These are phyloP conservation scores for Drosophila koepferae DNA, from an alignment of 2,888 invertebrate genomes.

Conservation along the genomic window DNA sequence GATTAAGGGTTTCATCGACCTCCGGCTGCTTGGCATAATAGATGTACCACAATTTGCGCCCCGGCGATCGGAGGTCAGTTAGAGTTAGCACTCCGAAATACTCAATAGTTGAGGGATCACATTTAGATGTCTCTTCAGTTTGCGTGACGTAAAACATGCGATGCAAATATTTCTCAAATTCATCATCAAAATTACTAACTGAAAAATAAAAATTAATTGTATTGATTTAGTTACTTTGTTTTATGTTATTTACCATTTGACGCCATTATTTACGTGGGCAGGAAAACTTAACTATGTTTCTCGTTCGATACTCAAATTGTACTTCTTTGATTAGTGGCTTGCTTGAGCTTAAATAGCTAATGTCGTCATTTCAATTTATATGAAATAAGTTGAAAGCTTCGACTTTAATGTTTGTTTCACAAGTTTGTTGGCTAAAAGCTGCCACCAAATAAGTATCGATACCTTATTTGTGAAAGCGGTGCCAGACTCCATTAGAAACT, in stretches of 20 bases:
- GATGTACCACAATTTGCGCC: conserved; percentile 66
- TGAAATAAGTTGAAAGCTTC: conserved; percentile 41
- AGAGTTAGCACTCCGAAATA: conserved; percentile 62
- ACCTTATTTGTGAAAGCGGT: background rate
- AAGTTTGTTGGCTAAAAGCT: conserved; percentile 24
- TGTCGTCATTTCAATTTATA: conserved; percentile 22
- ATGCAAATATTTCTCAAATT: conserved; percentile 47
- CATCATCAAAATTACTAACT: conserved; percentile 47
- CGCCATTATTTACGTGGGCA: conserved; percentile 15
- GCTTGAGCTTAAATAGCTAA: conserved; percentile 24
- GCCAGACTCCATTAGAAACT: background rate
- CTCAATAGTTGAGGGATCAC: conserved; percentile 47
- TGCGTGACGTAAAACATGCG: conserved; percentile 40
- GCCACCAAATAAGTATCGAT: conserved; percentile 16
- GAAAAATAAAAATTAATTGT: background rate
- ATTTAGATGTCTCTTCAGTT: conserved; percentile 1
- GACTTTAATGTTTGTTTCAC: conserved; percentile 27
- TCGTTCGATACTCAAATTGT: background rate
- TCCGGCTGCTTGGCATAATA: conserved; percentile 61
- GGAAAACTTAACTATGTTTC: background rate
- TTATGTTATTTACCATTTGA: conserved; percentile 18
- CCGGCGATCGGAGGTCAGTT: conserved; percentile 48
- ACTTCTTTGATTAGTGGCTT: background rate
- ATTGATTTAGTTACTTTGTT: background rate
- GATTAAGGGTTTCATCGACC: conserved; percentile 56